Evolutionary conservation across 2,113 vertebrate genomes (phyloP).

Genomic region (Pachyramphus minor): DNA sequence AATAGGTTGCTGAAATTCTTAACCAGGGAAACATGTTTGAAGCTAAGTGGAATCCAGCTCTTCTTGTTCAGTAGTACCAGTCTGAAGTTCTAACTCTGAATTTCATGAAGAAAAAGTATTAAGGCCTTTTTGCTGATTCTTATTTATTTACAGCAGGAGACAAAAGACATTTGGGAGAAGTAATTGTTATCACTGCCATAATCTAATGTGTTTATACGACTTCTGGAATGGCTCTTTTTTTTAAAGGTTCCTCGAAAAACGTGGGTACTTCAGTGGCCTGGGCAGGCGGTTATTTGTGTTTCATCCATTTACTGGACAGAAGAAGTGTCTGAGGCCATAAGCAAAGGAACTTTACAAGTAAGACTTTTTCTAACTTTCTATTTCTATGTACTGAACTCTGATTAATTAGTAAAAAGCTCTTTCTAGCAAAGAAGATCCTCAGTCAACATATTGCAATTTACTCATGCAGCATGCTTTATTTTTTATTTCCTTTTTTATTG

Average conservation of each 20-base stretch:
- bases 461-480: not conserved
- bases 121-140: not conserved
- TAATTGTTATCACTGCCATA: not conserved
- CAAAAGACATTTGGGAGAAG: not conserved
- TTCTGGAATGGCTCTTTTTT: conserved; percentile 9
- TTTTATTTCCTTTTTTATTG: not conserved
- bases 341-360: conserved; percentile 76
- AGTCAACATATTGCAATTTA: not conserved
- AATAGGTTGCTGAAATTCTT: not conserved
- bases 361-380: conserved; percentile 36
- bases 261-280: conserved; percentile 93
- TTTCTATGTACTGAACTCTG: not conserved
- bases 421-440: not conserved
- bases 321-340: conserved; percentile 86
- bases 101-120: not conserved
- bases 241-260: conserved; percentile 81
- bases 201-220: not conserved
- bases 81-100: not conserved
- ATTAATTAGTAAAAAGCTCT: not conserved
- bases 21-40: not conserved
- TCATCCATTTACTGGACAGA: conserved; percentile 93
- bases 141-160: not conserved
- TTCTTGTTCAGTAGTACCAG: not conserved
- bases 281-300: conserved; percentile 91
- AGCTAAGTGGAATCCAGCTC: not conserved